Evolutionary conservation across 2,888 invertebrate species (phyloP), one percentile per base, ranked within the genome.

Genomic region (Taenaris catops): DNA sequence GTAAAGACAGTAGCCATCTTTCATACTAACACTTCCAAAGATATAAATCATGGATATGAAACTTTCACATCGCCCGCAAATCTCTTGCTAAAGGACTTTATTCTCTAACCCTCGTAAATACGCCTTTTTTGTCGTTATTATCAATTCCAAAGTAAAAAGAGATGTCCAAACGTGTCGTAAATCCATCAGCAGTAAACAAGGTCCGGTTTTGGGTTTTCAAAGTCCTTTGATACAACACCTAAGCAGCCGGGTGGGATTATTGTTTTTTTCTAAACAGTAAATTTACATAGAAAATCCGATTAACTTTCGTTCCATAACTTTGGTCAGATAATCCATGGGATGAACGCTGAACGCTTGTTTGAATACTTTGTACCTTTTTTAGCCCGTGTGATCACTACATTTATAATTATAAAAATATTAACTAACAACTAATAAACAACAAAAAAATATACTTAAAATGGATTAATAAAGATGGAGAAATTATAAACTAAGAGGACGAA

Each of bases 261-360:
- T 46, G n/a, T n/a, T 48, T 47, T 41, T 46, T 56, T 56, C 52
- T 39, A 51, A 64, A 74, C 72, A 78, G 74, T 66, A 67, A 60
- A 56, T 64, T 70, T 66, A 73, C 68, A 70, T 62, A 64, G 66
- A 58, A 71, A 76, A 79, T 76, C 71, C 69, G 73, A 74, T 79
- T 79, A 78, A 58, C 65, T 68, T 63, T 58, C 57, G 58, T 71
- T 61, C 55, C 33, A 28, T 39, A 28, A 31, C 55, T 59, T 55
- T 60, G 58, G 61, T 53, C 58, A 58, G 54, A 58, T 69, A 61
- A 67, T 65, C 59, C 65, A 48, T 41, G 45, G 52, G 48, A 49
- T 55, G 54, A 67, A 34, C 28, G 27, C 12, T 26, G 29, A 9
- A 21, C 34, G 29, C 34, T 62, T 65, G 61, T 62, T 65, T 63